Base-by-base conservation (phyloP, 2,797 vertebrate species). In the Aeoliscus strigatus region DNA sequence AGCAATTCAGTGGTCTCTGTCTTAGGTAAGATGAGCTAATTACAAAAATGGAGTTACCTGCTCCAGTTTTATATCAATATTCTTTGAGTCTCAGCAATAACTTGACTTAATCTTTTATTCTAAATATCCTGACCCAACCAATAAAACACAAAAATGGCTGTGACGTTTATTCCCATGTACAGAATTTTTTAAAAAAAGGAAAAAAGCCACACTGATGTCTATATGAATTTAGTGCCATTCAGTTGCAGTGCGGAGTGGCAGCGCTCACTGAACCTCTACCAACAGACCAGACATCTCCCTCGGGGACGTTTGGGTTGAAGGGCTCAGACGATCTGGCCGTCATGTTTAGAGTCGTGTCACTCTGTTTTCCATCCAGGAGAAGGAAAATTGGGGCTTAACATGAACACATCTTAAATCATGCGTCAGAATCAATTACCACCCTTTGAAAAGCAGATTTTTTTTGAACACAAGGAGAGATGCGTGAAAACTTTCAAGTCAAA, bases 331-430 rank as follows among this genome's bases (percentile, higher is more conserved):
- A n/a, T n/a, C 48, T 27, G 51, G 76, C 67, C 75, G 72, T 69
- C 60, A 66, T 85, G 79, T 89, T 90, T 87, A 80, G 79, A 80
- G 49, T 82, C 33, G 58, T 75, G 87, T 84, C 84, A 71, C 77
- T 65, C 76, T 50, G 79, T 66, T 86, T 88, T 88, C 85, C 76
- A 68, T 77, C 27, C 65, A 60, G 59, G 60, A 50, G 66, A 64
- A 18, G 61, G 67, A 71, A 83, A 85, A 76, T 83, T 77, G 66
- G 78, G 75, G 77, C 67, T 76, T 72, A 75, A 77, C 69, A 73
- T 82, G 86, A 89, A 87, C 70, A 77, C 81, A 51, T 82, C 86
- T 90, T 89, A 88, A 86, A 85, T 82, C 82, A 62, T 60, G 80
- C 87, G 87, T 90, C 90, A 85, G 51, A 59, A 77, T 74, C 72